Evolutionary conservation across 2,113 vertebrate genomes (phyloP), one percentile per base, ranked within the genome.

Genomic region (Mirza zaza): DNA sequence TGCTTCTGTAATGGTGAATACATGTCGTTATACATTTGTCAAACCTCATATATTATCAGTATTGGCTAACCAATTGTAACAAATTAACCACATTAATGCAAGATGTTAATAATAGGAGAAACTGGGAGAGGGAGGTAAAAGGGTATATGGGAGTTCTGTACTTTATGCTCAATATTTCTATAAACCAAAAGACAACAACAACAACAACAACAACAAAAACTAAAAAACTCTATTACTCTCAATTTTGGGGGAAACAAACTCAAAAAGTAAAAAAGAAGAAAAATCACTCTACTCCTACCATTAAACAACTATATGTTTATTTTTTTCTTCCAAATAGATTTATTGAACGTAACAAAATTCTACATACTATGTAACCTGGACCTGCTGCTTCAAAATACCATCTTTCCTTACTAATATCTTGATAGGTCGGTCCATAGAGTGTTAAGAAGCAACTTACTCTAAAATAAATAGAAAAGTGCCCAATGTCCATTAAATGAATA

Each of bases 221-320:
- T 61, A 67, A 79, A 27, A 77, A 61, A 17, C 27, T 10, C 5
- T 81, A 86, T 88, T 77, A 93, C 36, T 61, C 0, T 20, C 39
- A 68, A 86, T 91, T 75, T 75, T 88, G 42, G 55, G 71, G 94
- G 96, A 77, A 17, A 89, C 95, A 67, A 48, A 6, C 17, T 17
- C 52, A 55, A 42, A 88, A 96, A 87, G 39, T 93, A 61, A 88
- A 57, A 97, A 81, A 90, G 36, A 91, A 91, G 52, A 94, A 92
- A 90, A 90, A 48, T 48, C 76, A 71, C 25, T 93, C 36, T 21
- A 63, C 25, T 67, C 13, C 48, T 83, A 84, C 50, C 14, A 80
- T 21, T 25, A 87, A 32, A 80, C 27, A 82, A 95, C 3, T 70
- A 7, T 50, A 82, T 87, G n/a, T 88, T 93, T 95, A 73, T 93